Conservation (phyloP, 1,140 invertebrate species). For the Drosophila auraria region DNA sequence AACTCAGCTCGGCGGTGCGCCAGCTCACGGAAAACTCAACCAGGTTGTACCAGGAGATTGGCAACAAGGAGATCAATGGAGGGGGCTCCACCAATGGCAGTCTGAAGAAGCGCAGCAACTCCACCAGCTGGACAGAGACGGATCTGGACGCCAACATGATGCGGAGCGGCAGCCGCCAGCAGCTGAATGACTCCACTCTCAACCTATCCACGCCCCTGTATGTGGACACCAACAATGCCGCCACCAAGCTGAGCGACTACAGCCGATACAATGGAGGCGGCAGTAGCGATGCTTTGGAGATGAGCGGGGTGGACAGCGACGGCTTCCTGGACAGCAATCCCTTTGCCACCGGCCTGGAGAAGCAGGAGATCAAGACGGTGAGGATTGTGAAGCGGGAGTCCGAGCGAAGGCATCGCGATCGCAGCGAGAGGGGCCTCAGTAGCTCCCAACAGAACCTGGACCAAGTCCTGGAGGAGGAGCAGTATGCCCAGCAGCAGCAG, state of each 20-base stretch:
- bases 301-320: slow-evolving; percentile 85
- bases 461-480: slow-evolving; percentile 87
- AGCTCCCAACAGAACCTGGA: slow-evolving; percentile 85
- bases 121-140: slow-evolving; percentile 93
- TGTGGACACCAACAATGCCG: slow-evolving; percentile 86
- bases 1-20: slow-evolving; percentile 92
- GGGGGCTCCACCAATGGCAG: slow-evolving; percentile 63
- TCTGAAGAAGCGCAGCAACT: slow-evolving; percentile 85
- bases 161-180: slow-evolving; percentile 68
- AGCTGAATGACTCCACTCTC: slow-evolving; percentile 69
- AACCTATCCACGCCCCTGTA: slow-evolving; percentile 86
- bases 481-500: slow-evolving; percentile 63
- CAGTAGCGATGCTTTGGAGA: slow-evolving; percentile 75
- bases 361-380: slow-evolving; percentile 96
- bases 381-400: slow-evolving; percentile 96
- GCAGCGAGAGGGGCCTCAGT: slow-evolving; percentile 86
- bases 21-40: slow-evolving; percentile 92
- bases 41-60: slow-evolving; percentile 81
- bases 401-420: slow-evolving; percentile 92
- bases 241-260: slow-evolving; percentile 71
- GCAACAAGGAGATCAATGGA: slow-evolving; percentile 74
- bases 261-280: slow-evolving; percentile 76
- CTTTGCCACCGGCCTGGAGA: slow-evolving; percentile 91
- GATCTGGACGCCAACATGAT: slow-evolving; percentile 91
- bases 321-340: slow-evolving; percentile 86